Base-by-base conservation (phyloP, 1,140 invertebrate genomes). In the Drosophila grimshawi region DNA sequence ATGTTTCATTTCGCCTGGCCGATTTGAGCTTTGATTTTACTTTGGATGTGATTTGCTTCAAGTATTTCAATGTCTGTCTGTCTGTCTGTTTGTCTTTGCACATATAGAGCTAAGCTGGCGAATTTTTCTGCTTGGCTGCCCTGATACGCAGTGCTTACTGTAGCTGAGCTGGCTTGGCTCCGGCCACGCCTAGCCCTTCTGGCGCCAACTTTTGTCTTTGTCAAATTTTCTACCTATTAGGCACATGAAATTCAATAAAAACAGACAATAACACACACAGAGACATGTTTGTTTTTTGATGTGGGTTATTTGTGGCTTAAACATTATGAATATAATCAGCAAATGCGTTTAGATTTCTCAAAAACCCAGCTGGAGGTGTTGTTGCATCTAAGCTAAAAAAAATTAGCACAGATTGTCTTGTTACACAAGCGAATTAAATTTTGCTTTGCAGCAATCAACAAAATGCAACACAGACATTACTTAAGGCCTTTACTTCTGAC, bases 161-260 rank as follows among this genome's bases (percentile, higher is more conserved):
- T n/a, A 72, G 51, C 45, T 35, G 10, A 74, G 60, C 30, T 48
- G 48, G 29, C 80, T 82, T 79, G 79, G 80, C 83, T 64, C 48
- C 49, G 45, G 11, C 48, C 62, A 32, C n/a, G 46, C 29, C 27
- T 37, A 27, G 61, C 45, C 39, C 33, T 43, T 49, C 1, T 57
- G 67, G 68, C 70, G 60, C 61, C 70, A 74, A 74, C 57, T 77
- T 56, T 53, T 33, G 45, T 71, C 81, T 89, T 76, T 90, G 78
- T 81, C 78, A 67, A 81, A 89, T 90, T 90, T 89, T 90, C 86
- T 90, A 89, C 81, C 81, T 86, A 89, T 89, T 89, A 86, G 53
- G 72, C 86, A 89, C 81, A 86, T 90, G 81, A 89, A 89, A 90
- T 89, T 89, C 86, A 90, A 89, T 89, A 86, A 81, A 77, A 80